Conservation (phyloP, 2,113 vertebrate species). For the Sinocyclocheilus anshuiensis region DNA sequence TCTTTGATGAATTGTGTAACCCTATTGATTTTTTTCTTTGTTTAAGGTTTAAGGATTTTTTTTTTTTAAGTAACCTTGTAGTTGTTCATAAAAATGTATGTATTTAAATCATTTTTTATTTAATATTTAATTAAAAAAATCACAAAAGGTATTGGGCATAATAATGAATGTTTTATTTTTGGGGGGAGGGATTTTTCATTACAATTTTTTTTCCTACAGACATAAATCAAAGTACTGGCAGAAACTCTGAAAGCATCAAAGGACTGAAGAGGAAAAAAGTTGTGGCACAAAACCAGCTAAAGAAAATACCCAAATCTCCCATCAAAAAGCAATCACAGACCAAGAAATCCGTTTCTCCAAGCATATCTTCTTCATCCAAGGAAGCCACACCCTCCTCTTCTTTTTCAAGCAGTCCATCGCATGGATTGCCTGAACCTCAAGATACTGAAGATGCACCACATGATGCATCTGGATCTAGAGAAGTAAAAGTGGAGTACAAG, state of each 20-base stretch:
- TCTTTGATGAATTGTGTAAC: too few relatives aligned
- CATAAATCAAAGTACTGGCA: constrained; percentile 78
- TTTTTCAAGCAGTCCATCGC: constrained; percentile 65
- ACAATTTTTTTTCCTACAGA: constrained; percentile 67
- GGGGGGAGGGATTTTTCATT: too few relatives aligned
- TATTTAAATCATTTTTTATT: too few relatives aligned
- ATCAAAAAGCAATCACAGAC: constrained; percentile 86
- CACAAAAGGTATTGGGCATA: background rate
- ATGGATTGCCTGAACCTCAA: constrained; percentile 63
- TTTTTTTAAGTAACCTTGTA: too few relatives aligned
- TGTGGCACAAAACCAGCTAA: constrained; percentile 88
- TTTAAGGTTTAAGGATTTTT: too few relatives aligned
- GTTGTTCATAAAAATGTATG: too few relatives aligned
- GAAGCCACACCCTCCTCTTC: constrained; percentile 62
- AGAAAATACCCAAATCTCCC: constrained; percentile 97
- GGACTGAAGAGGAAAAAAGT: constrained; percentile 96
- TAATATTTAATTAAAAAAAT: background rate
- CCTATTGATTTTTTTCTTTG: too few relatives aligned
- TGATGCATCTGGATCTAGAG: constrained; percentile 53
- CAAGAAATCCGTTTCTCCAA: constrained; percentile 72
- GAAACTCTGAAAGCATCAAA: constrained; percentile 85
- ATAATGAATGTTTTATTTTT: too few relatives aligned
- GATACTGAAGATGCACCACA: constrained; percentile 66
- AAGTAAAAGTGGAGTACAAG: constrained; percentile 66
- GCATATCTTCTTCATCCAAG: constrained; percentile 71